Evolutionary conservation across 1,140 invertebrate species (phyloP), one percentile per base, ranked within the genome.

Genomic region (Cotesia typhae): DNA sequence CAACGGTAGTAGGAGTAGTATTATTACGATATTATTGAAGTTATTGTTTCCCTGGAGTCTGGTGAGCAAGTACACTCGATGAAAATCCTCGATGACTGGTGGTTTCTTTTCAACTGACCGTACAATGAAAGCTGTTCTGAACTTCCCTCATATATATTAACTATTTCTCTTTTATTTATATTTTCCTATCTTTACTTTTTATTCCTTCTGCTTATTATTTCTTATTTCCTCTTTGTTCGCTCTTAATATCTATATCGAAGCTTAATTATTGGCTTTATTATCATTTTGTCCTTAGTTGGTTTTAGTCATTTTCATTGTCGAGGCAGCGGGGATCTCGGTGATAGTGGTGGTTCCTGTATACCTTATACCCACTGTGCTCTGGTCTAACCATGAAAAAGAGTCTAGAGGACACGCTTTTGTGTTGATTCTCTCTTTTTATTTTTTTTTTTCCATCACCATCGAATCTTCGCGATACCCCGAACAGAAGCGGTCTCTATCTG

Each of bases 261-360:
- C 70, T 75, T 75, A 75, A 75, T 75, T 75, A 75, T 75, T 72
- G 74, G 70, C 70, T 72, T 71, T 69, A 75, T 75, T 71, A 75
- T 75, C 17, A 75, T 72, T 75, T 69, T 55, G 66, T 68, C 70
- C 59, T 75, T 51, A 28, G 41, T 47, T 47, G 41, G 41, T 47
- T 47, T 47, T 47, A 47, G 41, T 47, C 10, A 47, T 47, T 47
- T 28, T 28, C 28, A 28, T 28, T 28, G 28, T 28, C 28, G 28
- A 28, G 28, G 28, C 28, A 28, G 4, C 10, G 41, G 41, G 6
- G 5, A 47, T 47, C 6, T 6, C 10, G 41, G 41, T 47, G 41
- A 47, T 9, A 3, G 10, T 51, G 37, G 53, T 20, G 53, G 47
- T 14, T 52, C 51, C 51, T 52, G 51, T 9, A 52, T 10, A 9